phyloP scores from a whole-genome alignment of 2,797 vertebrate species.

The Cossypha niveicapilla region DNA sequence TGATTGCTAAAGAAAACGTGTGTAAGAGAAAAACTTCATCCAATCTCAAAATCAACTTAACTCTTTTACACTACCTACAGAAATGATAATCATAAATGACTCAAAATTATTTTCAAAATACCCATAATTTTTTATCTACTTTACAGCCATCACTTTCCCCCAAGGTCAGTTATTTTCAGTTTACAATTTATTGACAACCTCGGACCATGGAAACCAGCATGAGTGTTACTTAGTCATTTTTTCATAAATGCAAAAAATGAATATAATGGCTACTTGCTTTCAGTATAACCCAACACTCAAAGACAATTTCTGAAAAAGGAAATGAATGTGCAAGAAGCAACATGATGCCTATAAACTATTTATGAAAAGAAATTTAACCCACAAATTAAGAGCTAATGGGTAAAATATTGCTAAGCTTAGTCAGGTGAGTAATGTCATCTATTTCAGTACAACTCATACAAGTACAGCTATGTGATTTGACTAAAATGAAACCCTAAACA shows the following conservation, averaged over 20 bases:
- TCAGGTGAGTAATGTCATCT: slow-evolving; percentile 34
- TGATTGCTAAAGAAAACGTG: neutral
- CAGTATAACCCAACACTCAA: slow-evolving; percentile 12
- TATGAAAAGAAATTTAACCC: slow-evolving; percentile 50
- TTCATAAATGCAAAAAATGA: neutral
- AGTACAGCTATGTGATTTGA: neutral
- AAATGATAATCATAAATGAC: neutral
- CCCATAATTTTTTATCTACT: neutral
- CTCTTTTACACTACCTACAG: neutral
- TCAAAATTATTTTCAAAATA: slow-evolving; percentile 9
- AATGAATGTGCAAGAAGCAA: slow-evolving; percentile 41
- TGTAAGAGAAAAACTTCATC: neutral
- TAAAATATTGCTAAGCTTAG: slow-evolving; percentile 39
- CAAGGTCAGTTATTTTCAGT: neutral
- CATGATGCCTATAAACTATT: slow-evolving; percentile 47
- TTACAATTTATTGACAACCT: slow-evolving; percentile 14
- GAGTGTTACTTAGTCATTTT: slow-evolving; percentile 11
- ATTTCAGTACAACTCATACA: neutral
- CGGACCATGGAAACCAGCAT: slow-evolving; percentile 29
- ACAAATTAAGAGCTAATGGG: slow-evolving; percentile 57
- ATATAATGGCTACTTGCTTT: slow-evolving; percentile 32
- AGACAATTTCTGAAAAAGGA: slow-evolving; percentile 33
- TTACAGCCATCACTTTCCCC: neutral
- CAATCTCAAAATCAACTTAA: neutral
- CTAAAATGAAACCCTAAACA: slow-evolving; percentile 18